A percentile compares a stretch with the other conserved stretches of the same genome.
Conservation (phyloP, 2,113 vertebrate species). For the Verasper variegatus region DNA sequence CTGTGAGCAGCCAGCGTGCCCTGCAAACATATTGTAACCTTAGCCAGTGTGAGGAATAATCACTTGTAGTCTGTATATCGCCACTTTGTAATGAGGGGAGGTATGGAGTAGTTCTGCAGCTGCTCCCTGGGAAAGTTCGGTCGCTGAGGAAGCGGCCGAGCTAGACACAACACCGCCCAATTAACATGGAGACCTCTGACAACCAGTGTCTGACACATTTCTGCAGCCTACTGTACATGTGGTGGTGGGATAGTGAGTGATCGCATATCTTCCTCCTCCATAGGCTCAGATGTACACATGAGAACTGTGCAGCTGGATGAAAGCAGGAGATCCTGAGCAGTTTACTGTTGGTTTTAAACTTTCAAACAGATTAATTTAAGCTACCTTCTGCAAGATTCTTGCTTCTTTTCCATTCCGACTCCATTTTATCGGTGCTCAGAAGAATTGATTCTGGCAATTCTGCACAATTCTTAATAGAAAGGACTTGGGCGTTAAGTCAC, state of each 20-base stretch:
- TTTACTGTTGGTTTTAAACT: background rate
- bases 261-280: slow-evolving; percentile 33
- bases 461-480: background rate
- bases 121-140: slow-evolving; percentile 65
- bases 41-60: slow-evolving; percentile 62
- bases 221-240: slow-evolving; percentile 51
- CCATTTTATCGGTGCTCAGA: background rate
- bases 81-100: slow-evolving; percentile 63
- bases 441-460: background rate
- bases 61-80: slow-evolving; percentile 63
- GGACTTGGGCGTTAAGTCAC: background rate
- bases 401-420: background rate
- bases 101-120: slow-evolving; percentile 61
- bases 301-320: background rate
- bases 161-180: slow-evolving; percentile 73
- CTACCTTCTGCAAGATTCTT: no score
- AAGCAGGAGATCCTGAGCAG: slow-evolving; percentile 27
- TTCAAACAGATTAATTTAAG: background rate
- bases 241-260: slow-evolving; percentile 5
- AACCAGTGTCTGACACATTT: slow-evolving; percentile 62
- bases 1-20: slow-evolving; percentile 64
- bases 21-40: slow-evolving; percentile 74
- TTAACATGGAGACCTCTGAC: slow-evolving; percentile 60
- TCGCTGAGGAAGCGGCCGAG: slow-evolving; percentile 44
- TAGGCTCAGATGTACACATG: slow-evolving; percentile 12